These are phyloP conservation scores for Arizona elegans DNA, from an alignment of 2,113 vertebrate species.

Conservation along the genomic window DNA sequence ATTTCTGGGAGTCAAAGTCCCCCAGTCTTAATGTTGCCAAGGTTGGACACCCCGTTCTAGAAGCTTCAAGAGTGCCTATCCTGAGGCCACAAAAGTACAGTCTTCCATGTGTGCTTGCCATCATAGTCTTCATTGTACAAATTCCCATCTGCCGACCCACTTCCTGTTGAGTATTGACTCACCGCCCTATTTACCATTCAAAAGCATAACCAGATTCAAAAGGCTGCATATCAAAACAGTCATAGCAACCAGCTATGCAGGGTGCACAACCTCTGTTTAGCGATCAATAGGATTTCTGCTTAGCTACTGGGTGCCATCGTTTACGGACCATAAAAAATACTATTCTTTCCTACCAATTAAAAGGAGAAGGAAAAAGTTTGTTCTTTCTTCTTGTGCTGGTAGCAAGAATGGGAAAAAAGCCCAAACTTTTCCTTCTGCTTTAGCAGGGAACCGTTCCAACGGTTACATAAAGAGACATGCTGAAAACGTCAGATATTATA, in stretches of 20 bases:
- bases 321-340: not conserved
- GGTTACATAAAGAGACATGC: not conserved
- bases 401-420: not conserved
- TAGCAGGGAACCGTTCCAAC: not conserved
- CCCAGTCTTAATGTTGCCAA: not conserved
- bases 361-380: not conserved
- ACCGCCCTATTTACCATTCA: not conserved
- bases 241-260: constrained; percentile 7
- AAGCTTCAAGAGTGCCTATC: not conserved
- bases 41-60: not conserved
- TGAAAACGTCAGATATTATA: not conserved
- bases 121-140: not conserved
- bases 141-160: not conserved
- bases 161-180: not conserved
- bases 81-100: not conserved
- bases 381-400: not conserved
- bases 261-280: not conserved
- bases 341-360: constrained; percentile 23
- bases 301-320: not conserved
- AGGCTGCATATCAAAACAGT: not conserved
- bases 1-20: not conserved
- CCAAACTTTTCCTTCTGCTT: not conserved
- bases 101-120: not conserved
- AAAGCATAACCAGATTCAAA: constrained; percentile 18
- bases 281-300: constrained; percentile 6